A percentile compares a stretch with the other conserved stretches of the same genome.
Conservation (phyloP, 2,888 invertebrate genomes). For the Exocentrus adspersus region DNA sequence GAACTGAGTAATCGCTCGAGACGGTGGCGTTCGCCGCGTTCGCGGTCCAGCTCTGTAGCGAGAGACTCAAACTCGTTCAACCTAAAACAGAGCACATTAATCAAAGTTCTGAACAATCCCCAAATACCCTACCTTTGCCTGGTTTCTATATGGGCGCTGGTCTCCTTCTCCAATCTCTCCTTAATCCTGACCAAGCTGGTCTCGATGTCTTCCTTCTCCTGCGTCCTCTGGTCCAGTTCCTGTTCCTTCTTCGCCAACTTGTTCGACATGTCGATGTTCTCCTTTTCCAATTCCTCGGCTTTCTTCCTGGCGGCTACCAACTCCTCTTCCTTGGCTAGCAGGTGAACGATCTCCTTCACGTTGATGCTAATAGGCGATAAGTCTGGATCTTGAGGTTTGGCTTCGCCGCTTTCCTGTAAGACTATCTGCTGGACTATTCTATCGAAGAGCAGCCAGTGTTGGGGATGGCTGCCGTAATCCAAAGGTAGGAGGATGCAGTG, state of each 20-base stretch:
- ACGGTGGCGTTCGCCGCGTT: constrained; percentile 82
- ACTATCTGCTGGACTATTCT: constrained; percentile 93
- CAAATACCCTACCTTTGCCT: constrained; percentile 67
- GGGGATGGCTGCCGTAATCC: constrained; percentile 86
- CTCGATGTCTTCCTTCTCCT: constrained; percentile 93
- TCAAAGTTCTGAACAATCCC: not conserved
- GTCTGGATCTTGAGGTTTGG: constrained; percentile 77
- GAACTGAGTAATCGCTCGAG: constrained; percentile 88
- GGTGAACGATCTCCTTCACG: constrained; percentile 88
- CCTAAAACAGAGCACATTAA: constrained; percentile 21
- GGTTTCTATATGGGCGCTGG: constrained; percentile 86
- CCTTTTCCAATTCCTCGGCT: constrained; percentile 87
- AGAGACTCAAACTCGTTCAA: constrained; percentile 68
- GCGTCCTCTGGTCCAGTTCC: constrained; percentile 87
- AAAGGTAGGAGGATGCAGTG: constrained; percentile 87
- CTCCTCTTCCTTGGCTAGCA: constrained; percentile 93
- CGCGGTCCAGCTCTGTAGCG: constrained; percentile 67
- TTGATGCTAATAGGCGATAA: constrained; percentile 88
- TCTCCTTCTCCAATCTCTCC: constrained; percentile 89
- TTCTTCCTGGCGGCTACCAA: constrained; percentile 86
- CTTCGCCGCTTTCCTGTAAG: constrained; percentile 72
- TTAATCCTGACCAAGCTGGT: constrained; percentile 81
- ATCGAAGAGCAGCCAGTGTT: constrained; percentile 95
- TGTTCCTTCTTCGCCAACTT: constrained; percentile 92
- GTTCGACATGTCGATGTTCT: constrained; percentile 87